phyloP scores from a whole-genome alignment of 2,113 vertebrate genomes.

The Alces alces region DNA sequence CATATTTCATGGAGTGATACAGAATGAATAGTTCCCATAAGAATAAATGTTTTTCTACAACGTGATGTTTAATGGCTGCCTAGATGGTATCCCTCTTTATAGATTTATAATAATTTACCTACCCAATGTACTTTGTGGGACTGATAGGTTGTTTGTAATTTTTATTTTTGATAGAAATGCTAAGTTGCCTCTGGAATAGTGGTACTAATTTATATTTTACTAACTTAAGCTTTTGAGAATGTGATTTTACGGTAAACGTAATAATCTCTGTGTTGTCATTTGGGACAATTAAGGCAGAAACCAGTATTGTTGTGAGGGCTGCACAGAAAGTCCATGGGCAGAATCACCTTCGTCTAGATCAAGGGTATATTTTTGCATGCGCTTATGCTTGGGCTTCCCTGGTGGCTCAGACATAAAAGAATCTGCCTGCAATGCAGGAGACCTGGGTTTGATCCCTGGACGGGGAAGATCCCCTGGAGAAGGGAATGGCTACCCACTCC shows the following conservation, averaged over 20 bases:
- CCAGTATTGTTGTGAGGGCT: rapidly evolving
- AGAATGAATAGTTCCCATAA: background rate
- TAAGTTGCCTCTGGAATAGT: background rate
- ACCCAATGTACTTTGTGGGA: background rate
- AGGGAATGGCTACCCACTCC: background rate
- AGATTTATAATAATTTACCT: background rate
- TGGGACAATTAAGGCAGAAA: background rate
- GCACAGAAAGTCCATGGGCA: background rate
- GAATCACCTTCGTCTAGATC: background rate
- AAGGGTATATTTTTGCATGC: background rate
- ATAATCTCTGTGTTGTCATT: background rate
- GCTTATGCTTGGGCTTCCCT: background rate
- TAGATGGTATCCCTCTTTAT: background rate
- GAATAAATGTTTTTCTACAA: background rate
- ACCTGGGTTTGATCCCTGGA: background rate
- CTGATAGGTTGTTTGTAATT: background rate
- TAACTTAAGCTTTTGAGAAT: background rate
- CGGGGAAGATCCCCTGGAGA: background rate
- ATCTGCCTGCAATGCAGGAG: background rate
- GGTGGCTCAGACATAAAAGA: background rate
- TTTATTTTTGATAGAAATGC: background rate
- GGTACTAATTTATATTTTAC: background rate
- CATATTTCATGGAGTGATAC: background rate
- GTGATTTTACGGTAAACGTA: background rate
- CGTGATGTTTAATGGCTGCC: background rate